A percentile compares a stretch with the other conserved stretches of the same genome.
phyloP scores from a whole-genome alignment of 2,113 vertebrate species.

The Nansenia antarctica region DNA sequence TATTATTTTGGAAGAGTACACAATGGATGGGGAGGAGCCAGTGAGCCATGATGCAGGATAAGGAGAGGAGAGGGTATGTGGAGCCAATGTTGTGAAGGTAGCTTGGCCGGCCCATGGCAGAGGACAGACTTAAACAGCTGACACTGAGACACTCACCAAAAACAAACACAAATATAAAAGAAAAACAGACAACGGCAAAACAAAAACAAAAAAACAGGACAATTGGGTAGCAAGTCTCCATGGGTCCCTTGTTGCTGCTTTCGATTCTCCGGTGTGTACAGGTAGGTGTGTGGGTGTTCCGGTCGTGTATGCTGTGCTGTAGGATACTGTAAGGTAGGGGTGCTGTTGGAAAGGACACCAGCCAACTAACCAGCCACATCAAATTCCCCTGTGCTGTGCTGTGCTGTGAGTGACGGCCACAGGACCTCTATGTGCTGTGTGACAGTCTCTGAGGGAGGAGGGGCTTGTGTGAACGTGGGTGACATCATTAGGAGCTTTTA shows the following conservation, averaged over 20 bases:
- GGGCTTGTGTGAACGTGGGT: background rate
- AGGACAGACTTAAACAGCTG: constrained; percentile 85
- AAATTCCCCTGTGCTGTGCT: constrained; percentile 17
- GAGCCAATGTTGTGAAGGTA: background rate
- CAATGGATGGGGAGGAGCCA: too few relatives aligned
- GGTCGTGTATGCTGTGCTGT: constrained; percentile 5
- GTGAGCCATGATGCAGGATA: background rate
- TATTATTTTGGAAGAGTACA: too few relatives aligned
- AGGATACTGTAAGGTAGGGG: background rate
- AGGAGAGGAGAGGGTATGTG: background rate
- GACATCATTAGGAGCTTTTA: background rate
- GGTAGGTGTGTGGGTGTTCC: constrained; percentile 15
- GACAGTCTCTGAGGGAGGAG: background rate
- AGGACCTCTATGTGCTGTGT: constrained; percentile 67
- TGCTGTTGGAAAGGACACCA: constrained; percentile 3
- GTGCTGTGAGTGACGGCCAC: constrained; percentile 79
- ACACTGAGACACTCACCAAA: constrained; percentile 83
- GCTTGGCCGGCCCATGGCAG: constrained; percentile 81
- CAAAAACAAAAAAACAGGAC: constrained; percentile 74
- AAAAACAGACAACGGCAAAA: constrained; percentile 65
- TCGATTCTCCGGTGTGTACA: constrained; percentile 78
- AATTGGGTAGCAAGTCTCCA: constrained; percentile 85
- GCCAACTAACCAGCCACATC: constrained; percentile 18
- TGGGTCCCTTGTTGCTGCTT: constrained; percentile 88
- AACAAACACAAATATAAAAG: constrained; percentile 70